These are phyloP conservation scores for Aphodius sticticus DNA, from an alignment of 2,888 invertebrate genomes.

Conservation along the genomic window DNA sequence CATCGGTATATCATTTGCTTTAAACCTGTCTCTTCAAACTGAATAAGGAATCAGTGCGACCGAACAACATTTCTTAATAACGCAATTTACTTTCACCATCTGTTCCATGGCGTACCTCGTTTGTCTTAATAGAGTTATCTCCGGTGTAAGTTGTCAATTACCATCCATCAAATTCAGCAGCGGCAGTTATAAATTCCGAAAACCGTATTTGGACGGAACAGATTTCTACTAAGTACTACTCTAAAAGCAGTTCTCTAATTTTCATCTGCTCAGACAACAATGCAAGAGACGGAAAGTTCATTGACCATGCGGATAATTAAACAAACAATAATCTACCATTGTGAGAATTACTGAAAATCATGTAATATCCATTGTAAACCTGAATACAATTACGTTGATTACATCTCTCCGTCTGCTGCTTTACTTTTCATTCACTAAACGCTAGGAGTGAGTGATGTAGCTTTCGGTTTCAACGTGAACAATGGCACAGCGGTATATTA, in stretches of 20 bases:
- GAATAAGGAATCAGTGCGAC: background rate
- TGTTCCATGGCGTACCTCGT: background rate
- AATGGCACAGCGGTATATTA: conserved; percentile 24
- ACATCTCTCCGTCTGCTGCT: background rate
- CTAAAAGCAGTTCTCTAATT: too few relatives aligned
- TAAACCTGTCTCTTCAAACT: background rate
- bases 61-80: background rate
- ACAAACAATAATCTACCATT: background rate
- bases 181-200: background rate
- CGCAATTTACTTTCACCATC: background rate
- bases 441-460: background rate
- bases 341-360: background rate
- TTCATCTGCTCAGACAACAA: background rate
- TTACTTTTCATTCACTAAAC: background rate
- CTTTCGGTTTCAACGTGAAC: conserved; percentile 30
- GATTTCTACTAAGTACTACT: too few relatives aligned
- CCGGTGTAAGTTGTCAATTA: background rate
- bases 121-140: background rate
- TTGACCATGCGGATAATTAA: background rate
- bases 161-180: background rate
- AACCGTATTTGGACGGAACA: background rate
- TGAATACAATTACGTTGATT: background rate
- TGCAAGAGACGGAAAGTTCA: background rate
- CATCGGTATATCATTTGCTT: too few relatives aligned
- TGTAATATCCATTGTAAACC: background rate